Percentiles rank a stretch among this genome's conserved stretches.
These are phyloP conservation scores for Trichechus manatus DNA, from an alignment of 2,113 vertebrate species.

Conservation along the genomic window DNA sequence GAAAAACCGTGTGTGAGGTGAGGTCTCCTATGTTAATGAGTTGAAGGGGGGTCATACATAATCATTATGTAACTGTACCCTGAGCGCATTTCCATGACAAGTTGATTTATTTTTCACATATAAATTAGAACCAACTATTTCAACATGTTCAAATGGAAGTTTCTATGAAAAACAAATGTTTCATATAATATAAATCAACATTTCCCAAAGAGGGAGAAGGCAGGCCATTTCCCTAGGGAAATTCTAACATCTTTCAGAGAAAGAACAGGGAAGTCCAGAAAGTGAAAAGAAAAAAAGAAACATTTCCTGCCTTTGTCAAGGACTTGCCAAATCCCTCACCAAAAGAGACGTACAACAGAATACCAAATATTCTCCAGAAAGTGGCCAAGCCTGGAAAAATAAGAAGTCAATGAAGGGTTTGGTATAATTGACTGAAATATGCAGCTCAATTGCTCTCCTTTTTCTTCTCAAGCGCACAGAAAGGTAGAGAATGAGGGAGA, in stretches of 20 bases:
- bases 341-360: not conserved
- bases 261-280: constrained; percentile 9
- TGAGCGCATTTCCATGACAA: constrained; percentile 33
- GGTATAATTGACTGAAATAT: not conserved
- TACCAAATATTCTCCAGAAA: constrained; percentile 21
- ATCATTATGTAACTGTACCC: constrained; percentile 57
- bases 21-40: not conserved
- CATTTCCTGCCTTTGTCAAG: not conserved
- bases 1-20: not conserved
- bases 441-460: not conserved
- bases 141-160: constrained; percentile 56
- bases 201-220: constrained; percentile 58
- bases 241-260: constrained; percentile 24
- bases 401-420: not conserved
- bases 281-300: not conserved
- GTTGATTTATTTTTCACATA: constrained; percentile 68
- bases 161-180: constrained; percentile 77
- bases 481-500: too few species aligned
- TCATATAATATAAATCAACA: constrained; percentile 67
- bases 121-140: constrained; percentile 69
- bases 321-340: not conserved
- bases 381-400: not conserved
- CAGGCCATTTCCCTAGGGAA: not conserved
- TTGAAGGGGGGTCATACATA: not conserved
- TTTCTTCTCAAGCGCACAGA: not conserved